A percentile compares a stretch with the other conserved stretches of the same genome.
phyloP scores from a whole-genome alignment of 2,797 vertebrate genomes.

The Hyperoplus lanceolatus region DNA sequence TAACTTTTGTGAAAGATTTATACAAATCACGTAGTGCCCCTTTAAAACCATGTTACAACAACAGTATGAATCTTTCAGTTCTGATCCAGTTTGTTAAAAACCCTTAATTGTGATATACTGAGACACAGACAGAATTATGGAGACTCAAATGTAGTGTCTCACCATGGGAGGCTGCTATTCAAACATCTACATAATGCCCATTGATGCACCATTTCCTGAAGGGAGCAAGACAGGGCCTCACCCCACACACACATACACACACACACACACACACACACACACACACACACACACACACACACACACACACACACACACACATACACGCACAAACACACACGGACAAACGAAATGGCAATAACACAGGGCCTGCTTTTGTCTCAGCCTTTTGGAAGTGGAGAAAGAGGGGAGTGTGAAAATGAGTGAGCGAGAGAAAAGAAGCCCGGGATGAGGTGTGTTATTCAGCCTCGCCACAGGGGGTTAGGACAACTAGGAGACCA shows the following conservation, averaged over 20 bases:
- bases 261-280: conserved; percentile 31
- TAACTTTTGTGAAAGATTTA: not conserved
- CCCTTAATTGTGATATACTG: conserved; percentile 24
- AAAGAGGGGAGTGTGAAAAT: conserved; percentile 81
- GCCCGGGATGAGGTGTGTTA: conserved; percentile 86
- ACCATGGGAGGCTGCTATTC: conserved; percentile 71
- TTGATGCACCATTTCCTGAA: conserved; percentile 77
- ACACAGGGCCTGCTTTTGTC: conserved; percentile 79
- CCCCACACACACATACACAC: conserved; percentile 35
- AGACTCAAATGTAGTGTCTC: conserved; percentile 51
- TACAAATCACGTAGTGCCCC: not conserved
- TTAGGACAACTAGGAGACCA: conserved; percentile 81
- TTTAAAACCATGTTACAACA: conserved; percentile 4
- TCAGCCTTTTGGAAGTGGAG: conserved; percentile 79
- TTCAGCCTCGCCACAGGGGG: conserved; percentile 87
- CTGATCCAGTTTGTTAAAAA: conserved; percentile 19
- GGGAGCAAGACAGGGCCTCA: conserved; percentile 55
- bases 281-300: conserved; percentile 26
- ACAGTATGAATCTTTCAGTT: not conserved
- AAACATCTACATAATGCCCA: conserved; percentile 77
- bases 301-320: conserved; percentile 28
- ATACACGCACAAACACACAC: conserved; percentile 11
- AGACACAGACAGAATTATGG: conserved; percentile 34
- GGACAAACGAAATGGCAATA: conserved; percentile 67
- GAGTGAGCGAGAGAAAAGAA: conserved; percentile 77